A percentile compares a stretch with the other conserved stretches of the same genome.
Evolutionary conservation across 2,113 vertebrate species (phyloP).

Genomic region (Gymnarchus niloticus): DNA sequence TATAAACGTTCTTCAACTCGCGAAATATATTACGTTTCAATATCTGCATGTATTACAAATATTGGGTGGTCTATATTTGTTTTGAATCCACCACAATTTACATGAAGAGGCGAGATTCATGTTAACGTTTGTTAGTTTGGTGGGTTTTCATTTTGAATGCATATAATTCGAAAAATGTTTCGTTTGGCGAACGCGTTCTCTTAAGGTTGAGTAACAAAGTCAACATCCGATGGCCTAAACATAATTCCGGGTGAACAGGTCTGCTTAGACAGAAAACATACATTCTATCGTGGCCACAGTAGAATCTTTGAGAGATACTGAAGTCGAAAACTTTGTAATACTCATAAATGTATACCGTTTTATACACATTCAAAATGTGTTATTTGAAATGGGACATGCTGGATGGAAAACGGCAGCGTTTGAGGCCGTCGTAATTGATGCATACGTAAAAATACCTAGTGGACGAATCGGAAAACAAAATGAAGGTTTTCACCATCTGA

Average conservation of each 20-base stretch:
- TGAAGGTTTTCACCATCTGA: neutral
- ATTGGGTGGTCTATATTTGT: neutral
- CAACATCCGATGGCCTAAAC: neutral
- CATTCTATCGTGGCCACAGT: neutral
- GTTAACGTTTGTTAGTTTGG: neutral
- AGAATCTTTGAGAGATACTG: neutral
- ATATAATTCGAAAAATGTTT: neutral
- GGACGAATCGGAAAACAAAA: neutral
- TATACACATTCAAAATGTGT: neutral
- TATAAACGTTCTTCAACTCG: neutral
- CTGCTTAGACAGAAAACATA: neutral
- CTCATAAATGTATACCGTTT: neutral
- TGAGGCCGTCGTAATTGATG: neutral
- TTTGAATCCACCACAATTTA: neutral
- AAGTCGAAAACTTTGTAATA: neutral
- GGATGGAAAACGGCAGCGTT: neutral
- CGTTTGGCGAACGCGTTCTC: neutral
- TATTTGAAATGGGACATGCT: neutral
- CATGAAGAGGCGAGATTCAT: neutral
- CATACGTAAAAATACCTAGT: neutral
- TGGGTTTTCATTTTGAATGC: neutral
- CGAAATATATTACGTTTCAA: neutral
- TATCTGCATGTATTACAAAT: neutral
- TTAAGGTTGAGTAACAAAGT: neutral
- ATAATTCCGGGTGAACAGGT: conserved; percentile 2